Base-by-base conservation (phyloP, 2,113 vertebrate species). In the Callithrix jacchus region DNA sequence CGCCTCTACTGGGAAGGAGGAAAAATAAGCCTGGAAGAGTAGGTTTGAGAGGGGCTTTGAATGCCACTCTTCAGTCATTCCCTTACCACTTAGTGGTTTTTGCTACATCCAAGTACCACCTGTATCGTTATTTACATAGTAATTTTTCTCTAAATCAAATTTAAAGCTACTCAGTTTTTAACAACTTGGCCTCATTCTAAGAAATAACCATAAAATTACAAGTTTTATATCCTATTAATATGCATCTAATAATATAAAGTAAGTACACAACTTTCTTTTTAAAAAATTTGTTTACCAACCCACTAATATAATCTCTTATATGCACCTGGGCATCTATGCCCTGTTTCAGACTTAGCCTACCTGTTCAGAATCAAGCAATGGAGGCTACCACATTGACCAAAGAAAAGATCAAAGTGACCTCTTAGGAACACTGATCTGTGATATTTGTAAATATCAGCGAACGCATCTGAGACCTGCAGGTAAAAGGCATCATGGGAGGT, bases 131-230 rank as follows among this genome's bases (percentile, higher is more conserved):
- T 40, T 77, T 77, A 73, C 40, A 54, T 30, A 18, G 80, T 83
- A 17, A 73, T 90, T 87, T 87, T 93, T 73, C 32, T 89, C 49
- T 23, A 56, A 83, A 71, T 49, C 35, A 91, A 37, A 79, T 86
- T 45, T 74, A 95, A 70, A 94, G 42, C 13, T 35, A 20, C 1
- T 27, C 40, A 42, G 6, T 66, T 64, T 88, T 64, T 45, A 11
- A 66, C 77, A 58, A n/a, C 25, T 70, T 23, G 95, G 27, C 35
- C 27, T 89, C 81, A 68, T 92, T 92, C 42, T 89, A 95, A 92
- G 27, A 89, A 94, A 90, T 68, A 83, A 35, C 27, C 73, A 42
- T 61, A 91, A 74, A 56, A 35, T 40, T 35, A 80, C 20, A 81
- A 35, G 52, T 42, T 95, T 93, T 89, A 92, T 52, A 25, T 23